Base-by-base conservation (phyloP, 2,888 invertebrate species). In the Crepidodera aurea region DNA sequence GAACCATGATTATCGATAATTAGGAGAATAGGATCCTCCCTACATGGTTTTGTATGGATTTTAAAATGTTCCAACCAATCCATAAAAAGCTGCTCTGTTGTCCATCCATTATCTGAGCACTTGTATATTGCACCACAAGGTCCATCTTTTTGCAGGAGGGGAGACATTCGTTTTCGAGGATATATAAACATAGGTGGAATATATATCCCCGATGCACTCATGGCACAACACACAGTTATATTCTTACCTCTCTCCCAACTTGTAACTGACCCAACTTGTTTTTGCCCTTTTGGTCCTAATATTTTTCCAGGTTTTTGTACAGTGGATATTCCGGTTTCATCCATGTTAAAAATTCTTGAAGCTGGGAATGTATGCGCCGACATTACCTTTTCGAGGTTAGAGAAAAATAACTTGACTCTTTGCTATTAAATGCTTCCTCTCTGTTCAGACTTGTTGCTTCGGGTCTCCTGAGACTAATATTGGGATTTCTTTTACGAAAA, bases 381-480 rank as follows among this genome's bases (percentile, higher is more conserved):
- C 58, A 61, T 58, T 27, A 67, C 44, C 18, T 53, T 32, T 12
- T 51, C 53, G 13, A 67, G 39, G 12, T 53, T 25, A 27, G 51
- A n/a, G 27, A 27, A 62, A 22, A 66, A 66, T 34, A 50, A 16
- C 12, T 10, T 4, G 1, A 64, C 32, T 68, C 57, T 16, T 27
- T 15, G 56, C 61, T 65, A 39, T 68, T 65, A 53, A 66, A 67
- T 37, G 51, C 64, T 15, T 46, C 58, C 10, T 61, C 40, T 48
- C 67, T 54, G 39, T 54, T 42, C 4, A 19, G 5, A n/a, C 19
- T 42, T 10, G 42, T 42, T 18, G 42, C n/a, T 42, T 42, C 42
- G 8, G 19, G 44, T 44, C 19, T 44, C n/a, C 19, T 44, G 18
- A 44, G 19, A 8, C 12, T 44, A 12, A 44, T 40, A n/a, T 32